Evolutionary conservation across 2,113 vertebrate genomes (phyloP), one percentile per base, ranked within the genome.

Genomic region (Leptosomus discolor): DNA sequence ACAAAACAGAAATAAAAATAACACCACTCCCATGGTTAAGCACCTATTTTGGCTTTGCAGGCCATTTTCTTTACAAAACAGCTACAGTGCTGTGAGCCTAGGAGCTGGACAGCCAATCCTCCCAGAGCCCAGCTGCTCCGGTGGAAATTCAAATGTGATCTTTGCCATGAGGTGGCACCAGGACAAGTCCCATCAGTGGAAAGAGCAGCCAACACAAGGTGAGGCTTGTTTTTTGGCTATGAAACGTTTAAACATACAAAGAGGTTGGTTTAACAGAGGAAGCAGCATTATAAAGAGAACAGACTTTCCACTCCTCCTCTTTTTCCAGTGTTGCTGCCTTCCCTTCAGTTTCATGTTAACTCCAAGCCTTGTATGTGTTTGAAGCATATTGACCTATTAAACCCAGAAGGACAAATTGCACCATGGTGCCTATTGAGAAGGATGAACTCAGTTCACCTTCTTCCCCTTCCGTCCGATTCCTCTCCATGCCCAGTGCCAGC

Each of bases 261-360:
- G 88, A 95, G 71, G 64, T 89, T 88, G 95, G 92, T 43, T 77
- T 45, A 74, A 46, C 43, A 94, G 92, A 97, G 97, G 96, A 98
- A 97, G 94, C 95, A 88, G 60, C 68, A 78, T 94, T 78, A 45
- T 27, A 77, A 56, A 51, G 37, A 60, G 63, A 79, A 15, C 85
- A 94, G 90, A 93, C 84, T 96, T 97, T 96, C 97, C 96, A 94
- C 92, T 92, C 93, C 94, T 77, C 87, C 94, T 94, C 83, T 97
- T 92, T 96, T 97, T 94, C 97, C 96, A 94, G 64, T 34, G 54
- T 39, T 15, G 56, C 46, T 73, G 85, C 92, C 94, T 65, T 92
- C 90, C 60, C 53, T 88, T 9, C 85, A 24, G 56, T 43, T 77
- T 56, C 29, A 16, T 3, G 2, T 13, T 23, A 15, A 87, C 76